Evolutionary conservation across 2,113 vertebrate genomes (phyloP).

Genomic region (Anas platyrhynchos): DNA sequence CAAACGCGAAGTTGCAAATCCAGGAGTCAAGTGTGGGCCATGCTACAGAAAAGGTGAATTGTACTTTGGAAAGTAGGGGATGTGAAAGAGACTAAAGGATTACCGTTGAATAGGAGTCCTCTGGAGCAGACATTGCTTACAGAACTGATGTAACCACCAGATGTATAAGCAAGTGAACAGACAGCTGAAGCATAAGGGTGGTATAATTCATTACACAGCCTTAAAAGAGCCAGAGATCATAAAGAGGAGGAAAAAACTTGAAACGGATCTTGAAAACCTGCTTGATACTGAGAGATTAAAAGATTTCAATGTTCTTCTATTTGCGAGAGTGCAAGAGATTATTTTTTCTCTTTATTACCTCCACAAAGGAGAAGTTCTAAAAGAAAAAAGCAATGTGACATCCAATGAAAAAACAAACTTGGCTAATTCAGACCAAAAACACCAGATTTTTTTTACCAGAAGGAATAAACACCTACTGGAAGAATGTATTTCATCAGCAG

Average conservation of each 20-base stretch:
- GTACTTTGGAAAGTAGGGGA: background rate
- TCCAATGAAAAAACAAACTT: background rate
- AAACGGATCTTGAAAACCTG: background rate
- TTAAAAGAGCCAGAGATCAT: background rate
- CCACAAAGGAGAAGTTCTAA: background rate
- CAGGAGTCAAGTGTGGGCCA: background rate
- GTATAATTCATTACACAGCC: background rate
- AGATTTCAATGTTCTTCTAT: background rate
- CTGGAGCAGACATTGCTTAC: background rate
- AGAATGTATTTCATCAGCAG: background rate
- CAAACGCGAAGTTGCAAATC: background rate
- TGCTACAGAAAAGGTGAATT: background rate
- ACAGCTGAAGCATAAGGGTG: background rate
- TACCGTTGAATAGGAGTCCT: background rate
- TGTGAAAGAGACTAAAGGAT: background rate
- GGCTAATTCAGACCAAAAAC: background rate
- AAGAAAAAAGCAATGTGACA: background rate
- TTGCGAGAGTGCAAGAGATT: background rate
- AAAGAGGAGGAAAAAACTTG: background rate
- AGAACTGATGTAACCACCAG: background rate
- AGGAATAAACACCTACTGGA: background rate
- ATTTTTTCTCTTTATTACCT: background rate
- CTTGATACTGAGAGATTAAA: background rate
- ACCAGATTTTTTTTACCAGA: background rate
- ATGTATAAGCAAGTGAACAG: background rate